phyloP scores from a whole-genome alignment of 2,797 vertebrate species.

The Podargus strigoides region DNA sequence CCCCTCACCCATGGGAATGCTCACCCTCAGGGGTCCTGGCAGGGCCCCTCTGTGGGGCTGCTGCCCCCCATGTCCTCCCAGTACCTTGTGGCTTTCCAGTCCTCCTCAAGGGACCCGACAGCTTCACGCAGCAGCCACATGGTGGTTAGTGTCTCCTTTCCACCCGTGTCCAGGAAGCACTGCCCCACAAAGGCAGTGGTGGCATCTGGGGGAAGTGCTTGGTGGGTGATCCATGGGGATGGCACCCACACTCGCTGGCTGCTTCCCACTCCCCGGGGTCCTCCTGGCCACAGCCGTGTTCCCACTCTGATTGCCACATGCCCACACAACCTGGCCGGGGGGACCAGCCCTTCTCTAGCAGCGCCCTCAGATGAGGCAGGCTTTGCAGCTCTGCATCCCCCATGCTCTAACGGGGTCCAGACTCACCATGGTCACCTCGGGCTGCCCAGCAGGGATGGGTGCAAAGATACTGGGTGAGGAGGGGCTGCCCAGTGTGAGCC shows the following conservation, averaged over 20 bases:
- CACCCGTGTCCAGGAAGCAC: conserved; percentile 1
- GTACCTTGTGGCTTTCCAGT: conserved; percentile 50
- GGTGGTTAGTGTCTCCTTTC: conserved; percentile 18
- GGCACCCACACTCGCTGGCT: fast-evolving
- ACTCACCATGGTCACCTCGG: fast-evolving
- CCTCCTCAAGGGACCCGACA: neutral
- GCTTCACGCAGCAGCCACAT: conserved; percentile 40
- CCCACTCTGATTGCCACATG: fast-evolving
- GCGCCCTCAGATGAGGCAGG: neutral
- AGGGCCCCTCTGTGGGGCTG: neutral
- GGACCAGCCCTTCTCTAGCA: too few relatives aligned
- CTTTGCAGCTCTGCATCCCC: fast-evolving
- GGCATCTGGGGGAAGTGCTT: neutral
- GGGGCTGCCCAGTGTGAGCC: fast-evolving
- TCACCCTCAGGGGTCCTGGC: neutral
- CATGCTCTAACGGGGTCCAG: fast-evolving
- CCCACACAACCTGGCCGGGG: fast-evolving
- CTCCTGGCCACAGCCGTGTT: fast-evolving
- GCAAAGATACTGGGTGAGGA: neutral
- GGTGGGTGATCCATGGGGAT: fast-evolving
- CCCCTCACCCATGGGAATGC: fast-evolving
- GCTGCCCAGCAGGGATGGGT: fast-evolving
- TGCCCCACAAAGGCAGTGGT: neutral
- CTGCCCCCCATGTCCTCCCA: fast-evolving
- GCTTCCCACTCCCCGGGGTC: too few relatives aligned